These are phyloP conservation scores for Epizoanthus illoricatus DNA, from an alignment of 92 coral and sea anemone genomes.

Conservation along the genomic window DNA sequence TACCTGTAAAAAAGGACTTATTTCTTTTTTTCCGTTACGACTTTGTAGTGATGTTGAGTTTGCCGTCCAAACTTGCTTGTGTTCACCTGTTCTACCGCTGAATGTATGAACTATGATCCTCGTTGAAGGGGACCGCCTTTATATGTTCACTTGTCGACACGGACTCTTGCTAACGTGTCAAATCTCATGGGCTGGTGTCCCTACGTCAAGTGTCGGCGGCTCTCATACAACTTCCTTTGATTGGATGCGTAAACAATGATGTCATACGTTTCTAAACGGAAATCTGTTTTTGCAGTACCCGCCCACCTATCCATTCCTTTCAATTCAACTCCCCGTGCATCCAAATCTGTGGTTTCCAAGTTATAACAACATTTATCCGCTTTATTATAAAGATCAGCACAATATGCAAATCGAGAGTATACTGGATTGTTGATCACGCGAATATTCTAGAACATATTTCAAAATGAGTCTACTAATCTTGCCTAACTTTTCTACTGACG, in stretches of 20 bases:
- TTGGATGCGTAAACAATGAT: conserved; percentile 1
- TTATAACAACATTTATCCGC: not conserved
- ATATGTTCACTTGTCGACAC: not conserved
- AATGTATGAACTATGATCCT: not conserved
- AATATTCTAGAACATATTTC: not conserved
- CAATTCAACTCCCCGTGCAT: conserved; percentile 15
- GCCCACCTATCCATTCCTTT: conserved; percentile 10
- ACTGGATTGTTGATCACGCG: conserved; percentile 6
- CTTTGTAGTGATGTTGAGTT: not conserved
- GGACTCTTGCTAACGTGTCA: not conserved
- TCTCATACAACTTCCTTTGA: not conserved
- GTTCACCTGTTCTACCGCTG: not conserved
- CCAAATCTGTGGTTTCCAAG: conserved; percentile 12
- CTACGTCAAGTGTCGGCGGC: conserved; percentile 16
- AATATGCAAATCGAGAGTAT: not conserved
- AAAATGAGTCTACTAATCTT: too few relatives aligned
- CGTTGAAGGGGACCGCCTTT: not conserved
- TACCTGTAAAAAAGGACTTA: not conserved
- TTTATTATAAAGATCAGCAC: not conserved
- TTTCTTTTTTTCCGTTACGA: not conserved
- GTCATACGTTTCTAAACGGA: not conserved
- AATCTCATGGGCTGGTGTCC: not conserved
- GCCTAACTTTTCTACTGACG: too few relatives aligned
- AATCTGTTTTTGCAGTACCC: not conserved
- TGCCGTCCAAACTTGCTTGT: not conserved